phyloP scores from a whole-genome alignment of 2,797 vertebrate genomes.

The Hemitrygon akajei region DNA sequence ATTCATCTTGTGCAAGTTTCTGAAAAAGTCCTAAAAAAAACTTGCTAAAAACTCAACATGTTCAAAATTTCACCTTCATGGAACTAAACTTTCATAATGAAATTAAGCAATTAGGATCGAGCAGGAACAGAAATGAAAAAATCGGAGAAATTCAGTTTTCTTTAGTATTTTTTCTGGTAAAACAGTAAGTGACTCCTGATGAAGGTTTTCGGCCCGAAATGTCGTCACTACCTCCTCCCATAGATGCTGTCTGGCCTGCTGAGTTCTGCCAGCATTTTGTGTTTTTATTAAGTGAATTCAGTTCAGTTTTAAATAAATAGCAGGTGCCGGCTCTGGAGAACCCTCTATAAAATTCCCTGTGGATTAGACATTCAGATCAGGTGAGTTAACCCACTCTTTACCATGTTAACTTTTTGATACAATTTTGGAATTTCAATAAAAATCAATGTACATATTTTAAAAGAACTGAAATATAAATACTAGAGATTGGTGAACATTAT shows the following conservation, averaged over 20 bases:
- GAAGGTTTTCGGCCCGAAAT: no score
- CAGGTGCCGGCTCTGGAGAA: background rate
- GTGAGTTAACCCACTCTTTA: background rate
- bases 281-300: constrained; percentile 18
- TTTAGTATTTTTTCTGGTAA: background rate
- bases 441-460: background rate
- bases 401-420: background rate
- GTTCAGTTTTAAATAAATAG: constrained; percentile 16
- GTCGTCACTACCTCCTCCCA: no score
- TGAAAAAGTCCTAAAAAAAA: background rate
- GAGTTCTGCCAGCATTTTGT: no score
- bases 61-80: background rate
- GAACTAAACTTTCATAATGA: background rate
- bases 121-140: background rate
- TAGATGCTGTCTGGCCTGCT: no score
- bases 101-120: background rate
- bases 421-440: background rate
- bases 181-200: no score
- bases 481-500: background rate
- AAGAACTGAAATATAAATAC: background rate
- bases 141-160: background rate
- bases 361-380: background rate
- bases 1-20: background rate
- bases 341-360: background rate
- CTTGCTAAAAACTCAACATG: background rate